Evolutionary conservation across 2,113 vertebrate species (phyloP).

Genomic region (Rhombomys opimus): DNA sequence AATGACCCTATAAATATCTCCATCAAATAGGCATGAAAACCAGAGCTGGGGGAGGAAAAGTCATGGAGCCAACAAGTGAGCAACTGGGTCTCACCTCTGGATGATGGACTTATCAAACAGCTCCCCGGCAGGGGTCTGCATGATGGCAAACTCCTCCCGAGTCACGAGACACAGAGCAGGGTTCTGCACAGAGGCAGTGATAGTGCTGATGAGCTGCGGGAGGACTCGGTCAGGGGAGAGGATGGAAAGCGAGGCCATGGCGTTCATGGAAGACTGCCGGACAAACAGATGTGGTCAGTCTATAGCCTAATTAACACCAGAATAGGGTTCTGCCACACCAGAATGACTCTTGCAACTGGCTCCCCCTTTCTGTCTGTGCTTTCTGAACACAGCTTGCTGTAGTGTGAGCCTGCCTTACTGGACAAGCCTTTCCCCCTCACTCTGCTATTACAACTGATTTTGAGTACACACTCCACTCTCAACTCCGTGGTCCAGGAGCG

Average conservation of each 20-base stretch:
- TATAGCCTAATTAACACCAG: not conserved
- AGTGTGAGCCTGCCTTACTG: not conserved
- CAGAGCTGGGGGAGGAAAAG: not conserved
- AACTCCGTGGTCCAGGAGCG: not conserved
- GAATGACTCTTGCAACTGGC: not conserved
- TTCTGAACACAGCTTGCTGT: not conserved
- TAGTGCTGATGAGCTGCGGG: conserved; percentile 91
- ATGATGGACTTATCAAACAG: conserved; percentile 97
- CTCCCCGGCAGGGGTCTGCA: conserved; percentile 94
- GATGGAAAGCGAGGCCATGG: conserved; percentile 91
- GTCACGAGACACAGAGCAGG: conserved; percentile 92
- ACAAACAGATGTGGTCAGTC: conserved; percentile 52
- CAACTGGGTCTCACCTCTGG: conserved; percentile 88
- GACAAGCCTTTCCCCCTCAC: not conserved
- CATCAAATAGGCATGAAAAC: not conserved
- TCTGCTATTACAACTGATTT: not conserved
- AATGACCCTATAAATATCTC: not conserved
- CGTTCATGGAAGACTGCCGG: conserved; percentile 90
- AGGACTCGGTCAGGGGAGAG: conserved; percentile 93
- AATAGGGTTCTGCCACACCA: not conserved
- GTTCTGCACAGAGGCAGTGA: conserved; percentile 89
- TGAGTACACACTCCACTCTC: not conserved
- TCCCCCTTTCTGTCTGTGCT: not conserved
- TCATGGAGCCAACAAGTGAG: accelerated
- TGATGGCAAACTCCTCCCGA: conserved; percentile 94